Evolutionary conservation across 2,113 vertebrate genomes (phyloP).

Genomic region (Heteronetta atricapilla): DNA sequence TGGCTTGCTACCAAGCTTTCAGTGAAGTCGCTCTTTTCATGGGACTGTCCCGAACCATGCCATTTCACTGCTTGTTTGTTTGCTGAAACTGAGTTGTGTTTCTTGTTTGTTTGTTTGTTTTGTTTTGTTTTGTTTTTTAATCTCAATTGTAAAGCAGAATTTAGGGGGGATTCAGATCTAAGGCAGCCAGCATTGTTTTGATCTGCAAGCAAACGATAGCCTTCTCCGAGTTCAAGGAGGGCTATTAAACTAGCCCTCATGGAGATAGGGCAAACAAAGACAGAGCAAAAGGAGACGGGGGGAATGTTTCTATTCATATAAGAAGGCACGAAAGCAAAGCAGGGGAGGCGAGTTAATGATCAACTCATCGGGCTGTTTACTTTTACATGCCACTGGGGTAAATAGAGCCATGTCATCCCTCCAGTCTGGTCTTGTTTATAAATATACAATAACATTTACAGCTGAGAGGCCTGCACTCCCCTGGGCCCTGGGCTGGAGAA

Average conservation of each 20-base stretch:
- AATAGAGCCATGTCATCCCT: constrained; percentile 32
- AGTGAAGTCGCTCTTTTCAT: neutral
- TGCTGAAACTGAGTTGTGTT: neutral
- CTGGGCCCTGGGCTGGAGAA: neutral
- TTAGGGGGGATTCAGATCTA: neutral
- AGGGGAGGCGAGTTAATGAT: constrained; percentile 31
- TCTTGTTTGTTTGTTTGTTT: neutral
- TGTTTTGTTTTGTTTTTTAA: constrained; percentile 10
- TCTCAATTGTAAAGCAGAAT: neutral
- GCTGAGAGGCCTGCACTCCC: neutral
- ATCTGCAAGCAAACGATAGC: constrained; percentile 19
- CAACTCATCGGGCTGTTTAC: constrained; percentile 35
- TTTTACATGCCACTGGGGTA: constrained; percentile 60
- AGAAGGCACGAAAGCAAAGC: constrained; percentile 15
- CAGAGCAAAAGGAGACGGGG: neutral
- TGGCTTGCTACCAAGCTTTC: constrained; percentile 40
- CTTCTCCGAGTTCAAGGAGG: constrained; percentile 18
- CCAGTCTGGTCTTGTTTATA: constrained; percentile 25
- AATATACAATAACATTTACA: constrained; percentile 10
- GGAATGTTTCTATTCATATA: constrained; percentile 4
- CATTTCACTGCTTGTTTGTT: neutral
- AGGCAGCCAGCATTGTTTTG: constrained; percentile 37
- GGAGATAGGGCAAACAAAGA: constrained; percentile 50
- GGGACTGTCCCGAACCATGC: neutral
- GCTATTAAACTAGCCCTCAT: constrained; percentile 28